Conservation (phyloP, 2,113 vertebrate genomes). For the Muntiacus reevesi region DNA sequence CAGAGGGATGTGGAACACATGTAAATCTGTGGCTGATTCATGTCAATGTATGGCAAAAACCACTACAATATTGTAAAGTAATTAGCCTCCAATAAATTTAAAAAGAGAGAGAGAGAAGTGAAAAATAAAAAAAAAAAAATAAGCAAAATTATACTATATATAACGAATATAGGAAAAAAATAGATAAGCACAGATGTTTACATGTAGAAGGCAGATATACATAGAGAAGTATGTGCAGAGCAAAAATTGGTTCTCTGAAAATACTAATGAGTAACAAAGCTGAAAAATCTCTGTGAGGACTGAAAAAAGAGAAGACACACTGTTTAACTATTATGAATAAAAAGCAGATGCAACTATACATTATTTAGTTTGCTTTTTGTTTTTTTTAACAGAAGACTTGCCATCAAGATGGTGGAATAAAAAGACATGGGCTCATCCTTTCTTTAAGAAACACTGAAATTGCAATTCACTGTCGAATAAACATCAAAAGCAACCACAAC, state of each 20-base stretch:
- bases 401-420: not conserved
- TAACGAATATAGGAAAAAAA: not conserved
- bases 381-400: not conserved
- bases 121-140: not conserved
- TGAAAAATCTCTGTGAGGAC: not conserved
- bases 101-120: too few species aligned
- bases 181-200: not conserved
- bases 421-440: too few species aligned
- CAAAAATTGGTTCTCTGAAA: not conserved
- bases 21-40: too few species aligned
- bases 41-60: too few species aligned
- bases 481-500: too few species aligned
- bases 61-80: too few species aligned
- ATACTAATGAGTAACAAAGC: not conserved
- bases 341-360: not conserved
- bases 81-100: too few species aligned
- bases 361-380: not conserved
- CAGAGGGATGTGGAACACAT: too few species aligned
- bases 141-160: not conserved
- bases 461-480: too few species aligned
- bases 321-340: not conserved
- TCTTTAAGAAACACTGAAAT: too few species aligned
- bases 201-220: not conserved
- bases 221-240: not conserved
- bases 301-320: not conserved